Base-by-base conservation (phyloP, 1,140 invertebrate genomes). In the Drosophila dunni region DNA sequence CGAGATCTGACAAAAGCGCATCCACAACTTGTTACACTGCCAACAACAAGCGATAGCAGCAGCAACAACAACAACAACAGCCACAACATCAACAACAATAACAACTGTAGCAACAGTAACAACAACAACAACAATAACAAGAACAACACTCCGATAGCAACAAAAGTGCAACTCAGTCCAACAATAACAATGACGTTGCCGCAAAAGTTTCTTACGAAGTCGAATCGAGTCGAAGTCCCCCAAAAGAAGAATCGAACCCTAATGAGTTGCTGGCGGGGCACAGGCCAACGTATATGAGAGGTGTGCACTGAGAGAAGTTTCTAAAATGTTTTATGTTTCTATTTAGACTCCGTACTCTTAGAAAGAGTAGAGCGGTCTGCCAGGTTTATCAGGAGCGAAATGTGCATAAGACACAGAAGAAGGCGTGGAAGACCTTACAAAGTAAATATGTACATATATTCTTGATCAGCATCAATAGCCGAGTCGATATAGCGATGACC, bases 171-270 rank as follows among this genome's bases (percentile, higher is more conserved):
- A 54, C 60, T 66, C 56, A 57, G 60, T 29, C 54, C 77, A 86
- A 86, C 80, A 88, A 88, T 88, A 88, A 88, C 84, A 88, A 88
- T 89, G 83, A 88, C 83, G 58, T 36, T 73, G 83, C 83, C 79
- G 80, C 84, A 88, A 88, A 84, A 80, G 70, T 78, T 89, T 88
- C 84, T 88, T 79, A 63, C 72, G 84, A 89, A 29, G 24, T 29
- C 1, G 24, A 29, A 6, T 29, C 24, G 24, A 29, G 24, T 29
- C 24, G 24, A 29, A 88, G 82, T 71, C 70, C 76, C 72, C 83
- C 78, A 86, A 67, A 78, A 90, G 86, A 90, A 86, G 86, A 90
- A 90, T 90, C 86, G 82, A 90, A 83, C 86, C 86, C 86, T 90
- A 90, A 90, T 90, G 86, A 90, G 86, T 86, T 90, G 74, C 54